Evolutionary conservation across 23 tunicate genomes (phyloP).

Genomic region (Diplosoma virens): DNA sequence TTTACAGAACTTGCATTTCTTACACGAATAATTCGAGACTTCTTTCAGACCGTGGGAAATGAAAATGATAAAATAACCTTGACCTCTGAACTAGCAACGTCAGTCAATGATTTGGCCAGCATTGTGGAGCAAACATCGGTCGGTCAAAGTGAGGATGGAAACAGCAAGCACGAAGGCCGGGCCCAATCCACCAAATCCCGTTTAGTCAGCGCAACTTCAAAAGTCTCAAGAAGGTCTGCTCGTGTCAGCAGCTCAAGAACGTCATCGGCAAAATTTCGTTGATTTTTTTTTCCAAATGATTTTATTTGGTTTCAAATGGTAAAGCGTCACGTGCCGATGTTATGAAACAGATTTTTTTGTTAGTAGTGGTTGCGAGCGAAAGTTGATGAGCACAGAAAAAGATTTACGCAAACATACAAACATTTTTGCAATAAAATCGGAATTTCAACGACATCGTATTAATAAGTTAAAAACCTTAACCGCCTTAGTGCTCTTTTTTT

Average conservation of each 20-base stretch:
- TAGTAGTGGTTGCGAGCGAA: too few species aligned
- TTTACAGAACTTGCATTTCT: background rate
- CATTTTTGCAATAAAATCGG: too few species aligned
- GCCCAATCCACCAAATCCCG: constrained; percentile 41
- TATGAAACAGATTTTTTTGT: too few species aligned
- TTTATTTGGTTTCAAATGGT: too few species aligned
- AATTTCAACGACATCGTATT: too few species aligned
- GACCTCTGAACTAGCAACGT: constrained; percentile 49
- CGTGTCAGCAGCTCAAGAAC: constrained; percentile 43
- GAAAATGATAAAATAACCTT: constrained; percentile 52
- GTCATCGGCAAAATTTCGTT: constrained; percentile 39
- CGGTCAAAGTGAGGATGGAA: constrained; percentile 40
- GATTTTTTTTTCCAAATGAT: too few species aligned
- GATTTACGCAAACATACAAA: too few species aligned
- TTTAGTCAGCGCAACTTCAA: constrained; percentile 47
- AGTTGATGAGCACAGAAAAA: too few species aligned
- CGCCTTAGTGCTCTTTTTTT: too few species aligned
- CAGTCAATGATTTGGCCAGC: constrained; percentile 77
- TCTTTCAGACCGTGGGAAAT: background rate
- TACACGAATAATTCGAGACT: background rate
- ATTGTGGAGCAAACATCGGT: constrained; percentile 43
- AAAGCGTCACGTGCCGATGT: too few species aligned
- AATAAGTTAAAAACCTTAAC: too few species aligned
- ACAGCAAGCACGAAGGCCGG: background rate
- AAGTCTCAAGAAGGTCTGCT: constrained; percentile 50